Evolutionary conservation across 2,113 vertebrate genomes (phyloP), one percentile per base, ranked within the genome.

Genomic region (Misgurnus anguillicaudatus): DNA sequence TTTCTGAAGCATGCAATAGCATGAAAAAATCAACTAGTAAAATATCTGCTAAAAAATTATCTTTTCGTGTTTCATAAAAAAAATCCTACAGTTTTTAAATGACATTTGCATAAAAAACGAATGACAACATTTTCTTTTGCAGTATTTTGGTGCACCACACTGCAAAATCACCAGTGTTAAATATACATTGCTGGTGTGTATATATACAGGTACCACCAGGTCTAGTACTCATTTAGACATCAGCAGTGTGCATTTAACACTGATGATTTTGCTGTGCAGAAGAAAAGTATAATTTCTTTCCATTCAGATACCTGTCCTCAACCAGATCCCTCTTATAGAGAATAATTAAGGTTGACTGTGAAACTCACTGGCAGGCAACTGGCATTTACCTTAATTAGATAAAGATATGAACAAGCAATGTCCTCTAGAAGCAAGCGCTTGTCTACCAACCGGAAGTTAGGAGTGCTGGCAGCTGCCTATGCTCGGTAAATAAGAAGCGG

Each of bases 321-420:
- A 62, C 75, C 76, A 83, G 48, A 74, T 80, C 42, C 62, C 74
- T 71, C 74, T 71, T 74, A 71, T 77, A 78, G 83, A 89, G 84
- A 38, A 57, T 89, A 86, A 91, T 89, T 87, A 92, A 92, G 90
- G 91, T 89, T 83, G 78, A 90, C 88, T 63, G 78, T 86, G 90
- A 89, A 90, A 88, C 86, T 89, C 86, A 87, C 89, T 91, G 90
- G 89, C 84, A 79, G 86, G 75, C 85, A 89, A 88, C 86, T 91
- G 90, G 89, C 92, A 89, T 91, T 92, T 87, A 88, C 90, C 88
- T 91, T 94, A 92, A 94, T 94, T 92, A 91, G 90, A 93, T 90
- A 89, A 92, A 92, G 90, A 90, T 89, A 89, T 91, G 90, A 88
- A 92, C 88, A 91, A 88, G 91, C 87, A 90, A 92, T 88, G 90